Percentiles rank a stretch among this genome's conserved stretches.
Evolutionary conservation across 2,888 invertebrate species (phyloP).

Genomic region (Choreutis nemorana): DNA sequence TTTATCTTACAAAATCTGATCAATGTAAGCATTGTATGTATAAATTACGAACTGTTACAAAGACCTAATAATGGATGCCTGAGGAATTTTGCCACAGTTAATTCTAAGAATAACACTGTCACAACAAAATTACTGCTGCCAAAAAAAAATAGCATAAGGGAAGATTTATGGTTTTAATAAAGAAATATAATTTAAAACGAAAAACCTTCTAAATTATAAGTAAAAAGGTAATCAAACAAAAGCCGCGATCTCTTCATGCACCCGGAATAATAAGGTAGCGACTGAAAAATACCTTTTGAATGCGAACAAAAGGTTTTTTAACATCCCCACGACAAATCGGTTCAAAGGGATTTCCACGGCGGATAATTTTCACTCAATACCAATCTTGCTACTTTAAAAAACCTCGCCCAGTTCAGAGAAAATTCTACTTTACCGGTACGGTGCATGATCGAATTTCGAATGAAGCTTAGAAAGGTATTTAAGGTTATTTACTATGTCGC

Average conservation of each 20-base stretch:
- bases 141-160: background rate
- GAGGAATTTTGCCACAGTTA: no score
- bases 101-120: no score
- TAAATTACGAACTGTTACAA: no score
- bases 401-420: slow-evolving; percentile 6
- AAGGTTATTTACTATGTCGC: slow-evolving; percentile 41
- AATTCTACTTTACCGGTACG: slow-evolving; percentile 4
- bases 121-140: no score
- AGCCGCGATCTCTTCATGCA: slow-evolving; percentile 19
- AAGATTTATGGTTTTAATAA: background rate
- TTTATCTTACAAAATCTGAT: no score
- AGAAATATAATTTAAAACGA: background rate
- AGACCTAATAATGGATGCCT: no score
- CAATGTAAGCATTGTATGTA: no score
- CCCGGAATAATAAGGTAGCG: slow-evolving; percentile 47
- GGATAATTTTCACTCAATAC: slow-evolving; percentile 50
- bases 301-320: slow-evolving; percentile 39
- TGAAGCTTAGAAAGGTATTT: slow-evolving; percentile 16
- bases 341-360: slow-evolving; percentile 37
- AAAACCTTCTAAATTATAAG: background rate
- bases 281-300: slow-evolving; percentile 45
- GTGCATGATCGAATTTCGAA: slow-evolving; percentile 9
- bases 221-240: background rate
- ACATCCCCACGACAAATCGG: slow-evolving; percentile 32
- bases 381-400: slow-evolving; percentile 36